Evolutionary conservation across 2,888 invertebrate species (phyloP).

Genomic region (Ceriagrion tenellum): DNA sequence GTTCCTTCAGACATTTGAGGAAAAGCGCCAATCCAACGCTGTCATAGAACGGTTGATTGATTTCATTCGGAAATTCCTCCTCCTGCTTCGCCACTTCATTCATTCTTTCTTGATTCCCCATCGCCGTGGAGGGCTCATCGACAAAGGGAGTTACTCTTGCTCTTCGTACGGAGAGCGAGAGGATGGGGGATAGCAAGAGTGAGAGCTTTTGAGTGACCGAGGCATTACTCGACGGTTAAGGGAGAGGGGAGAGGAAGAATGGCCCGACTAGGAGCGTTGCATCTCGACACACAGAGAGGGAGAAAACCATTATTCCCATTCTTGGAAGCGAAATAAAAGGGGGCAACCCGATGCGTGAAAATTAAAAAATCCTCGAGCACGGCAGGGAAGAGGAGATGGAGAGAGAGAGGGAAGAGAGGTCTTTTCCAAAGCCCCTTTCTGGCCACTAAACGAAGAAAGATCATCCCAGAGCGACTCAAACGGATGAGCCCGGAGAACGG

Average conservation of each 20-base stretch:
- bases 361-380: constrained; percentile 50
- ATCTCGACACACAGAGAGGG: constrained; percentile 10
- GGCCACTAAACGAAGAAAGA: constrained; percentile 57
- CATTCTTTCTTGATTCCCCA: neutral
- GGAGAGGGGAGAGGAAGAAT: neutral
- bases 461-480: neutral
- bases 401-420: neutral
- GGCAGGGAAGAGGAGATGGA: neutral
- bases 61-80: constrained; percentile 63
- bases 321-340: constrained; percentile 41
- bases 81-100: neutral
- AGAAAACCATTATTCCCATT: constrained; percentile 40
- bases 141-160: neutral
- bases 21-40: constrained; percentile 59
- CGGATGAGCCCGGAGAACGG: neutral
- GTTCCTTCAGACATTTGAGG: constrained; percentile 57
- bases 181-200: neutral
- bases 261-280: neutral
- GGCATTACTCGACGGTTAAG: constrained; percentile 20
- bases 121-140: neutral
- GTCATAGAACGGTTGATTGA: constrained; percentile 65
- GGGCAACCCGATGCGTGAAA: constrained; percentile 52
- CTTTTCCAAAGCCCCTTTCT: constrained; percentile 33
- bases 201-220: neutral
- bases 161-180: neutral